Conservation (phyloP, 2,888 invertebrate species). For the Acrobasis repandana region DNA sequence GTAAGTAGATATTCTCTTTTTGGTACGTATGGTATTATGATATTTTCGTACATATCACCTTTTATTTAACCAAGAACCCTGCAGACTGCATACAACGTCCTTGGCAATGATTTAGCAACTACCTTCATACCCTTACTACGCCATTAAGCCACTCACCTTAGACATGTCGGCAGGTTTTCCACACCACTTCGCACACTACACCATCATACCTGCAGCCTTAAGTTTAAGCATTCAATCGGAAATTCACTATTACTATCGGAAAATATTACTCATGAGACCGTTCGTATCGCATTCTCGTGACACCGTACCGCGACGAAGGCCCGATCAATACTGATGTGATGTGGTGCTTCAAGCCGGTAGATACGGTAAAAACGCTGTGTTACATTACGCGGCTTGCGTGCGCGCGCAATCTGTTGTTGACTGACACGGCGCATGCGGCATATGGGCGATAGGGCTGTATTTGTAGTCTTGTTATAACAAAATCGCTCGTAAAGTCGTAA, state of each 20-base stretch:
- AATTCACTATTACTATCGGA: constrained; percentile 45
- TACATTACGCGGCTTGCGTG: constrained; percentile 54
- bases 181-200: constrained; percentile 51
- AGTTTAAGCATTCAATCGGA: constrained; percentile 21
- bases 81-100: constrained; percentile 37
- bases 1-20: too few species aligned
- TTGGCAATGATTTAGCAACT: constrained; percentile 54
- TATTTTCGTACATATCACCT: too few species aligned
- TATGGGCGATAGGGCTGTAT: constrained; percentile 36
- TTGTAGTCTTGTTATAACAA: too few species aligned
- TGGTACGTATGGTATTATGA: too few species aligned
- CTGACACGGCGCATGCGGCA: constrained; percentile 61
- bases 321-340: constrained; percentile 75
- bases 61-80: neutral
- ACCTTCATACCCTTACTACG: constrained; percentile 44
- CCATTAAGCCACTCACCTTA: constrained; percentile 59
- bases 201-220: constrained; percentile 42
- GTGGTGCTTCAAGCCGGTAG: constrained; percentile 58
- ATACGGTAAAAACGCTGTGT: constrained; percentile 65
- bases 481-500: too few species aligned
- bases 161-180: constrained; percentile 64
- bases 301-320: constrained; percentile 67
- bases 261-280: constrained; percentile 55
- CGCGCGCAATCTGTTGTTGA: constrained; percentile 77
- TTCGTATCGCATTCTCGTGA: constrained; percentile 62